Evolutionary conservation across 30 jellyfish, hydroid and myxozoan genomes (phyloP).

Genomic region (Nemopilema nomurai): DNA sequence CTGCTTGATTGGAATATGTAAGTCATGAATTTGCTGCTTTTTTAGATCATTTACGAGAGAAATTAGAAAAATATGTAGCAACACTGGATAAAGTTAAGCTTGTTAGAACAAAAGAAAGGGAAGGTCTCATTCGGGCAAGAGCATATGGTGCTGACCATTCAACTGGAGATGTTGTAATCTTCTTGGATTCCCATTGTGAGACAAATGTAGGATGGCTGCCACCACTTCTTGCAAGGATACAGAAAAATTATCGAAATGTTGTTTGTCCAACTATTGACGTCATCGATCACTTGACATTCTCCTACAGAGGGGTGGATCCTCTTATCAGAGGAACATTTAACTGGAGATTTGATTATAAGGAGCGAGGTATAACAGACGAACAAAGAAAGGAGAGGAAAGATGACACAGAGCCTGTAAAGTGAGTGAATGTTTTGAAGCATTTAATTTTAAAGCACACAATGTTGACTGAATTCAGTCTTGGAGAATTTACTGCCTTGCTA

Average conservation of each 20-base stretch:
- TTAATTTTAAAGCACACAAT: too few species aligned
- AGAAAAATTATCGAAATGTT: slow-evolving; percentile 72
- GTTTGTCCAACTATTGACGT: slow-evolving; percentile 97
- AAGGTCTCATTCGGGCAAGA: slow-evolving; percentile 97
- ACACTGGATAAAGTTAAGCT: slow-evolving; percentile 78
- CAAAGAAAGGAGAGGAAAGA: slow-evolving; percentile 69
- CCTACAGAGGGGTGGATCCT: slow-evolving; percentile 93
- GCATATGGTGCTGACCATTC: slow-evolving; percentile 98
- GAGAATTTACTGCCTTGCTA: too few species aligned
- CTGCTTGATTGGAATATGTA: too few species aligned
- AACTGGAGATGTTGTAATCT: slow-evolving; percentile 88
- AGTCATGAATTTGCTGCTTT: too few species aligned
- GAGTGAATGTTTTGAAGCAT: slow-evolving; percentile 25
- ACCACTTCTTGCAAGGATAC: slow-evolving; percentile 84
- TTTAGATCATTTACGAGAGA: slow-evolving; percentile 78
- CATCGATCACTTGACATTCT: slow-evolving; percentile 89
- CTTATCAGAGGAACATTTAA: slow-evolving; percentile 95
- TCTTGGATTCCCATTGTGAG: slow-evolving; percentile 99
- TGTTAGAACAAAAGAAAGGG: slow-evolving; percentile 88
- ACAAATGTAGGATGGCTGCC: slow-evolving; percentile 98
- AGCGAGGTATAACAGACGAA: slow-evolving; percentile 81
- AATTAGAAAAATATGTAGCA: slow-evolving; percentile 73
- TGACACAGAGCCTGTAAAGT: slow-evolving; percentile 95
- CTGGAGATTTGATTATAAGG: slow-evolving; percentile 99
- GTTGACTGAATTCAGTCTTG: too few species aligned